Conservation (phyloP, 2,797 vertebrate species). For the Cossypha niveicapilla region DNA sequence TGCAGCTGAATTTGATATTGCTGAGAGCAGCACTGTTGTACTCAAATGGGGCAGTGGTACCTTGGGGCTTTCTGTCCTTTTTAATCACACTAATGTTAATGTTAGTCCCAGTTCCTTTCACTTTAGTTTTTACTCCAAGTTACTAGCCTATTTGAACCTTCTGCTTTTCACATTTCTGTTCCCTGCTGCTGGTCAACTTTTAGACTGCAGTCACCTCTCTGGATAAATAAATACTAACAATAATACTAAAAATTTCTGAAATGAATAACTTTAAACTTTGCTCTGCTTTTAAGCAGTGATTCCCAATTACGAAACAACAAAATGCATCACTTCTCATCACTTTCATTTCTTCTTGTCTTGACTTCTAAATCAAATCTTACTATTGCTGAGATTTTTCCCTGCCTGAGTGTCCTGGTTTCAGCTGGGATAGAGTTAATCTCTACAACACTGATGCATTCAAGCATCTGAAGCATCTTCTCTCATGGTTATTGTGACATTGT, state of each 20-base stretch:
- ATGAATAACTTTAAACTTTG: background rate
- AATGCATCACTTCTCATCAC: background rate
- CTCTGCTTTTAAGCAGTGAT: background rate
- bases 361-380: background rate
- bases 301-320: background rate
- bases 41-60: background rate
- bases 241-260: background rate
- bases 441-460: background rate
- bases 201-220: background rate
- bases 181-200: background rate
- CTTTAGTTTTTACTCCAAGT: background rate
- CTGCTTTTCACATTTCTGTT: background rate
- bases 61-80: background rate
- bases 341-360: background rate
- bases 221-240: background rate
- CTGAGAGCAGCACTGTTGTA: background rate
- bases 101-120: background rate
- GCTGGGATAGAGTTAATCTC: background rate
- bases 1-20: background rate
- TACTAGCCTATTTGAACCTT: background rate
- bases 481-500: accelerated
- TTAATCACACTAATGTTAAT: accelerated
- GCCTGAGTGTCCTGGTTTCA: background rate
- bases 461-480: background rate
- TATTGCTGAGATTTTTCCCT: background rate